Evolutionary conservation across 2,888 invertebrate genomes (phyloP).

Genomic region (Tetragonisca angustula): DNA sequence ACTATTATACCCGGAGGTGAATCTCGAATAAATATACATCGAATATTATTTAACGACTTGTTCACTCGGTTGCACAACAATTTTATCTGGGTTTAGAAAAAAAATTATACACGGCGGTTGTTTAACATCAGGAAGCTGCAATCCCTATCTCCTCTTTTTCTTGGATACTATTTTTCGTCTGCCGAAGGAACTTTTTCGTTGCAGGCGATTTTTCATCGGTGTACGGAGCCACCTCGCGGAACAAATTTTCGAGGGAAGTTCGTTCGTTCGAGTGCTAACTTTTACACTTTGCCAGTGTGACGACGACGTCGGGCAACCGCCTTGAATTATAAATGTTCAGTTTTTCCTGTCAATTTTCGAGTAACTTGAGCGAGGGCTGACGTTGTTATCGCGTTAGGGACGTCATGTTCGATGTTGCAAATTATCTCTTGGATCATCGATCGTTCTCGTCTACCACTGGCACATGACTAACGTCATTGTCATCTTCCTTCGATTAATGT

Average conservation of each 20-base stretch:
- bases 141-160: too few species aligned
- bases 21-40: too few species aligned
- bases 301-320: background rate
- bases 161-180: background rate
- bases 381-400: background rate
- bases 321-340: background rate
- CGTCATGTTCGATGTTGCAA: background rate
- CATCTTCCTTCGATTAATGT: background rate
- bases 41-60: too few species aligned
- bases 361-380: background rate
- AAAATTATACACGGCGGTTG: too few species aligned
- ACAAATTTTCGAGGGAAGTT: background rate
- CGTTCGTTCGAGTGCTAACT: background rate
- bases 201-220: background rate
- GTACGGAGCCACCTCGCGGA: background rate
- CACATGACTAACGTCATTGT: background rate
- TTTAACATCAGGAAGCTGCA: background rate
- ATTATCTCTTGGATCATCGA: background rate
- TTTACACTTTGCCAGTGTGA: background rate
- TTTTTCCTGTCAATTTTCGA: background rate
- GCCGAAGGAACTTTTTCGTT: background rate
- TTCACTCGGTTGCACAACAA: too few species aligned
- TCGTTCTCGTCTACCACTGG: background rate
- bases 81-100: background rate
- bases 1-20: too few species aligned